Evolutionary conservation across 2,113 vertebrate genomes (phyloP).

Genomic region (Brachypteracias leptosomus): DNA sequence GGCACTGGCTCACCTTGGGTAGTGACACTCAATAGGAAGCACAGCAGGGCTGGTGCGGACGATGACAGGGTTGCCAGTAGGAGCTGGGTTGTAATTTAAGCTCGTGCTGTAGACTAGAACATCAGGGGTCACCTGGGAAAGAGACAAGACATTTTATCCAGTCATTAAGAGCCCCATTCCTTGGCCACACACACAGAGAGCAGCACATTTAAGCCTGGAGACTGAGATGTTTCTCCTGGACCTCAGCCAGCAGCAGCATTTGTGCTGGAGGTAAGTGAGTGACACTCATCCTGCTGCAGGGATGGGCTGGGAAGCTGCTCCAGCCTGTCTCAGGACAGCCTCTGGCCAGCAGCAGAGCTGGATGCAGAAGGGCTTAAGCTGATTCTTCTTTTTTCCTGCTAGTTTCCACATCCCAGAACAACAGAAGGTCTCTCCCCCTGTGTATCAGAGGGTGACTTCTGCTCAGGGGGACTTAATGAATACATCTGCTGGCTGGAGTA

Average conservation of each 20-base stretch:
- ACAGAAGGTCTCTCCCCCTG: background rate
- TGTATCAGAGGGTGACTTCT: background rate
- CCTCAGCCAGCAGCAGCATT: background rate
- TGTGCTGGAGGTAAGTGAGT: accelerated
- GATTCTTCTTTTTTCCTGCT: too few relatives aligned
- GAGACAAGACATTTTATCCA: background rate
- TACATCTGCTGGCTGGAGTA: background rate
- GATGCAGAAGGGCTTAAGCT: background rate
- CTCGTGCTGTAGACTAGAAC: conserved; percentile 59
- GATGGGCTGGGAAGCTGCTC: background rate
- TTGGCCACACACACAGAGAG: background rate
- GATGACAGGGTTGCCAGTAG: background rate
- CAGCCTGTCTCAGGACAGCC: background rate
- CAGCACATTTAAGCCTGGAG: background rate
- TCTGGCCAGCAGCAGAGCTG: background rate
- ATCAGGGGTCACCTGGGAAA: conserved; percentile 49
- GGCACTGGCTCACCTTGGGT: background rate
- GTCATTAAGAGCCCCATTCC: background rate
- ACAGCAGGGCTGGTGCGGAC: conserved; percentile 30
- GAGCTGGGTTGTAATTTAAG: conserved; percentile 60
- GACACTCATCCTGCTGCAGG: background rate
- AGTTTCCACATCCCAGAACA: background rate
- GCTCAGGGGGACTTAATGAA: background rate
- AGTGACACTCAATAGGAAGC: conserved; percentile 62
- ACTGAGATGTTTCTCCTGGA: background rate